Conservation (phyloP, 2,797 vertebrate genomes). For the Prionace glauca region DNA sequence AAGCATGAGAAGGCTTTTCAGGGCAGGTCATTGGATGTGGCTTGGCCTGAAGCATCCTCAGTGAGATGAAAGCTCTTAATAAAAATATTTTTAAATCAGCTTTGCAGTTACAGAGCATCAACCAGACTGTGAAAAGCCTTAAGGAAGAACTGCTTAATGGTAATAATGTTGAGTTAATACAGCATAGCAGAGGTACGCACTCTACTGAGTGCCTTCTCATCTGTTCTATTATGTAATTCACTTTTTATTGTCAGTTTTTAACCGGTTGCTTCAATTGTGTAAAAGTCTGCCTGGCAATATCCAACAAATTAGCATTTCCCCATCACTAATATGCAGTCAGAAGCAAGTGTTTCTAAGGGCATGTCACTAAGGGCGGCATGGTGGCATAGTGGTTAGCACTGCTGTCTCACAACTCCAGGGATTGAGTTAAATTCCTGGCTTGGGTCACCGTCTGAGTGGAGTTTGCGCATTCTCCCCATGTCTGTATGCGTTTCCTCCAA, state of each 20-base stretch:
- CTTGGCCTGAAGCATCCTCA: not conserved
- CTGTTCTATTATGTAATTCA: not conserved
- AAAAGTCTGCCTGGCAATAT: not conserved
- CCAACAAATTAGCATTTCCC: not conserved
- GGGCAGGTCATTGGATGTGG: not conserved
- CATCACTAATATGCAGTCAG: not conserved
- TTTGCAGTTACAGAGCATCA: not conserved
- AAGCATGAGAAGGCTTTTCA: not conserved
- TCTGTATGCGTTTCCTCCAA: too few relatives aligned
- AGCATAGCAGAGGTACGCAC: not conserved
- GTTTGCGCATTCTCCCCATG: too few relatives aligned
- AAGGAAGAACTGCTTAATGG: not conserved
- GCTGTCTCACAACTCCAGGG: too few relatives aligned
- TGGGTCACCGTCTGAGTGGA: too few relatives aligned
- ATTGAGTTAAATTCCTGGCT: too few relatives aligned
- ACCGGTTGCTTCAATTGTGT: not conserved
- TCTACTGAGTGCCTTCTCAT: not conserved
- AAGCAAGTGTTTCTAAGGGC: not conserved
- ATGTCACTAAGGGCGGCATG: too few relatives aligned
- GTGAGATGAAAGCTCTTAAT: not conserved
- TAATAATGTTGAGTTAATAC: not conserved
- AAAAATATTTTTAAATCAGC: too few relatives aligned
- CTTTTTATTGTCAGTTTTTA: not conserved
- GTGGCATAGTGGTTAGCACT: too few relatives aligned
- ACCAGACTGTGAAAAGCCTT: not conserved